Conservation (phyloP, 2,113 vertebrate species). For the Sinocyclocheilus anshuiensis region DNA sequence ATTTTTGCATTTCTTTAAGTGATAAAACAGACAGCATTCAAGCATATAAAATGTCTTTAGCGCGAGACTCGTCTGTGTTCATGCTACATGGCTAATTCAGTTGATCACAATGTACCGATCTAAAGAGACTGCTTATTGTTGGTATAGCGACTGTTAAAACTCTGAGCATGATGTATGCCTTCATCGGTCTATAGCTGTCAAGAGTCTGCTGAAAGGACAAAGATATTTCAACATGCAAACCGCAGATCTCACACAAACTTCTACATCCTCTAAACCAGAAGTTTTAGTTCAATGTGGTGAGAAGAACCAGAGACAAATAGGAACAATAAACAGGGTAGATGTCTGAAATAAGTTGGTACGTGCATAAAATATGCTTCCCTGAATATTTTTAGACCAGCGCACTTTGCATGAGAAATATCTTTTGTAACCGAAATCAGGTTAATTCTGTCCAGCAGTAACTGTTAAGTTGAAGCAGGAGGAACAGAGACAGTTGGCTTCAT, state of each 20-base stretch:
- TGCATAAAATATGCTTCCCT: conserved; percentile 12
- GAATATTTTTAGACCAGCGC: conserved; percentile 10
- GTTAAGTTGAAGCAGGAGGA: background rate
- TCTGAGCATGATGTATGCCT: background rate
- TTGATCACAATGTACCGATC: background rate
- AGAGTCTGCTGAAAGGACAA: background rate
- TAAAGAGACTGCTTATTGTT: conserved; percentile 2
- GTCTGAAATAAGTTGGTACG: background rate
- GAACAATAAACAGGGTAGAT: conserved; percentile 33
- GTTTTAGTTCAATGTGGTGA: conserved; percentile 34
- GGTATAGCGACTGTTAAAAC: conserved; percentile 4
- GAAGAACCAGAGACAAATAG: conserved; percentile 35
- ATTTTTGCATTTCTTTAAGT: background rate
- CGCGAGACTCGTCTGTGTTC: too few relatives aligned
- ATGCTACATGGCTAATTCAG: background rate
- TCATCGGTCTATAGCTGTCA: background rate
- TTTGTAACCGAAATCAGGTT: conserved; percentile 18
- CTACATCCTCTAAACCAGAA: conserved; percentile 25
- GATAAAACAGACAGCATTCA: too few relatives aligned
- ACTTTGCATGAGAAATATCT: conserved; percentile 8
- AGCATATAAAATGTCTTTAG: background rate
- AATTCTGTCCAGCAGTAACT: background rate
- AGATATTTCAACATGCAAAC: conserved; percentile 34
- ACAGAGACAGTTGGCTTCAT: background rate
- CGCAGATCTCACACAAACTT: conserved; percentile 21